Evolutionary conservation across 2,113 vertebrate genomes (phyloP), one percentile per base, ranked within the genome.

Genomic region (Antigone vipio): DNA sequence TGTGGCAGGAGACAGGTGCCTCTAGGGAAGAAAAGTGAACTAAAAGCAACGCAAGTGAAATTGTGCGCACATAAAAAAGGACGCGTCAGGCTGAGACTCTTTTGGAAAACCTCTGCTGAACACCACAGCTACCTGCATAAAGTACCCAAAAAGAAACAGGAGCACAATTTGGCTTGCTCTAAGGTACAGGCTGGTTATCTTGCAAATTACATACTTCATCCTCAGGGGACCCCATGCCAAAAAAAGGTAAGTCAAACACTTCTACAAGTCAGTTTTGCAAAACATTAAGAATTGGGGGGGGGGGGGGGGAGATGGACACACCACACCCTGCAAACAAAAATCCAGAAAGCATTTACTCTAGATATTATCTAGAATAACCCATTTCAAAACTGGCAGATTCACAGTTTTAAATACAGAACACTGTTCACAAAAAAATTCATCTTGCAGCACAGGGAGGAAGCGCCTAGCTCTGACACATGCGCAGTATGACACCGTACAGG

Each of bases 1-100:
- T 90, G 96, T 97, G 97, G 96, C 97, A 98, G 94, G 93, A 98
- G 97, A 97, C 96, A 98, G 96, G 94, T 88, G 89, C 94, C 95
- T 93, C 88, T 72, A 67, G 88, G 87, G 44, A 34, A 56, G 53
- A 92, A 96, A 96, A 96, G 80, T 93, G 87, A 97, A 97, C 93
- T 93, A 96, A 95, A 97, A 95, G 96, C 38, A 89, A 89, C 53
- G 58, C 81, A 89, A 97, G 69, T 73, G 92, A 92, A 94, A 97
- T 49, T 68, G 86, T 63, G 56, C 45, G 35, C 66, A 66, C 38
- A 60, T 15, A 29, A 5, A 81, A 69, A 66, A 58, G 84, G 64
- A 91, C 49, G 90, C 81, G 94, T 92, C 91, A 96, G 92, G 84
- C 63, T 60, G 80, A 82, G 75, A 91, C 47, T 83, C 52, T 74